Conservation (phyloP, 2,113 vertebrate genomes). For the Plectropomus leopardus region DNA sequence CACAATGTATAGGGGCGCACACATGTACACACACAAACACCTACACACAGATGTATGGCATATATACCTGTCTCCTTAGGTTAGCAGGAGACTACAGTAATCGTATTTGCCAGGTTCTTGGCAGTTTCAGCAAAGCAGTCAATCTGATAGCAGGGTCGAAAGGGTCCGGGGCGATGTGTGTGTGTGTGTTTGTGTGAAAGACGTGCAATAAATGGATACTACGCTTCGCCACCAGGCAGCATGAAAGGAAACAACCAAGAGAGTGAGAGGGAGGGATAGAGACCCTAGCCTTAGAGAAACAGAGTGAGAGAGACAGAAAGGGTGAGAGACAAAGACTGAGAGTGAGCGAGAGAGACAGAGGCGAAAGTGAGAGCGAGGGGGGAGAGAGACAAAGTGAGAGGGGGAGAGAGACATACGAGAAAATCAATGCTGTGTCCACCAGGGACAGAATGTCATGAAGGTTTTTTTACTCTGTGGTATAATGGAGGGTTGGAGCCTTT, state of each 20-base stretch:
- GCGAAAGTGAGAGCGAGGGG: slow-evolving; percentile 6
- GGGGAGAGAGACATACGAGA: slow-evolving; percentile 61
- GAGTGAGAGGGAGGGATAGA: slow-evolving; percentile 27
- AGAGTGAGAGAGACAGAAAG: slow-evolving; percentile 39
- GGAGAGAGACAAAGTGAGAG: slow-evolving; percentile 39
- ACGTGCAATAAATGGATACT: slow-evolving; percentile 45
- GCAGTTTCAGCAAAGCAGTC: slow-evolving; percentile 71
- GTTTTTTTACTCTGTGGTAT: slow-evolving; percentile 66
- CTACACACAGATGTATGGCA: slow-evolving; percentile 49
- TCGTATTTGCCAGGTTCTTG: slow-evolving; percentile 71
- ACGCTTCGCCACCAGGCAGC: slow-evolving; percentile 47
- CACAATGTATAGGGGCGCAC: slow-evolving; percentile 55
- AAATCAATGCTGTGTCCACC: slow-evolving; percentile 82
- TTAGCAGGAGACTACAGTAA: slow-evolving; percentile 59
- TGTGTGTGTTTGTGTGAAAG: background rate
- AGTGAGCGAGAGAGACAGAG: slow-evolving; percentile 11
- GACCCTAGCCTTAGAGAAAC: slow-evolving; percentile 20
- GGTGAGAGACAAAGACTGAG: slow-evolving; percentile 19
- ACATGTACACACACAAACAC: slow-evolving; percentile 43
- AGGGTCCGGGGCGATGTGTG: slow-evolving; percentile 13
- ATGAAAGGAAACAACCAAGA: slow-evolving; percentile 42
- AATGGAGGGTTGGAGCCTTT: slow-evolving; percentile 78
- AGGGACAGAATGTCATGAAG: slow-evolving; percentile 81
- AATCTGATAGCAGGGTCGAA: slow-evolving; percentile 60
- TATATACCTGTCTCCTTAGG: slow-evolving; percentile 64